A percentile compares a stretch with the other conserved stretches of the same genome.
phyloP scores from a whole-genome alignment of 2,113 vertebrate genomes.

The Calypte anna region DNA sequence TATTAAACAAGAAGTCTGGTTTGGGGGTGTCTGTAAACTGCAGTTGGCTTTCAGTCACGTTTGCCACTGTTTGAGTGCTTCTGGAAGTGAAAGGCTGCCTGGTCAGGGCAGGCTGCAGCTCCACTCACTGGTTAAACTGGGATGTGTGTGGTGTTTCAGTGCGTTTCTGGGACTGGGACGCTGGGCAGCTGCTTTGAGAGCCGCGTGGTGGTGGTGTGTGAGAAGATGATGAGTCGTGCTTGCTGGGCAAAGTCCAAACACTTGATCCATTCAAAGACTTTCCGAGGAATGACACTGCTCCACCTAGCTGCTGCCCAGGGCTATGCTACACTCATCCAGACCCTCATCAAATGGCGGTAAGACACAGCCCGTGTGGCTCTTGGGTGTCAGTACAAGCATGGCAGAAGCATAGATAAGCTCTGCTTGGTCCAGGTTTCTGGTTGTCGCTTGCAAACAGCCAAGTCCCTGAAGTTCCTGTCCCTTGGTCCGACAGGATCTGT shows the following conservation, averaged over 20 bases:
- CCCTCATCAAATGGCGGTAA: conserved; percentile 99
- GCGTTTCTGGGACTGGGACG: conserved; percentile 82
- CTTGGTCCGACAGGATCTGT: neutral
- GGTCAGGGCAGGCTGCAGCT: neutral
- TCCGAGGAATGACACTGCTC: conserved; percentile 96
- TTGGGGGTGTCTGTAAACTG: neutral
- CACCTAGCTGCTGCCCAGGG: conserved; percentile 97
- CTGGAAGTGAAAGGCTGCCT: neutral
- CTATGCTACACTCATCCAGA: conserved; percentile 98
- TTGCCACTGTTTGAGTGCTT: neutral
- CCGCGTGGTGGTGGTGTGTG: conserved; percentile 96
- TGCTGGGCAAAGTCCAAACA: conserved; percentile 99
- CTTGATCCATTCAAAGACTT: conserved; percentile 98
- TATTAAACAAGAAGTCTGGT: neutral
- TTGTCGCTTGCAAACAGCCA: neutral
- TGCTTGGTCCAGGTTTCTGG: neutral
- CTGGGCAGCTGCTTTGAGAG: conserved; percentile 97
- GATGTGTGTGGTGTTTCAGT: conserved; percentile 69
- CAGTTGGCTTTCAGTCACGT: accelerated
- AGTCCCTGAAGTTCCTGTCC: neutral
- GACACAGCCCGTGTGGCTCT: neutral
- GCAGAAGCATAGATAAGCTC: neutral
- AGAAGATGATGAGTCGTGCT: conserved; percentile 99
- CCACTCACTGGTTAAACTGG: neutral
- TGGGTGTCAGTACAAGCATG: neutral